Base-by-base conservation (phyloP, 1,140 invertebrate genomes). In the Gryon sp. region DNA sequence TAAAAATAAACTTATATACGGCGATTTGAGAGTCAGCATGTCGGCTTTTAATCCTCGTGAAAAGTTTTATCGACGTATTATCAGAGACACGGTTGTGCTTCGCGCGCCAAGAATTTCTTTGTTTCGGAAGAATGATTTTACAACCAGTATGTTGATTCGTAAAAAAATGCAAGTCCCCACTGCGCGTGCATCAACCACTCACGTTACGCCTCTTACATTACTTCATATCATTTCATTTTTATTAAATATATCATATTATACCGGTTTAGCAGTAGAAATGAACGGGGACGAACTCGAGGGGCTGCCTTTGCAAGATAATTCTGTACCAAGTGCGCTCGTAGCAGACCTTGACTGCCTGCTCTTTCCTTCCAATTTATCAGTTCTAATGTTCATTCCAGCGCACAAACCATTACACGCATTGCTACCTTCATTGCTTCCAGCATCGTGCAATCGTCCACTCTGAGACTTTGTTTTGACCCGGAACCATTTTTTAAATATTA, bases 221-320 rank as follows among this genome's bases (percentile, higher is more conserved):
- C 68, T 78, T 72, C 55, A 77, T 68, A 66, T 50, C 32, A 68
- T 77, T 77, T 50, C 32, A 68, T 77, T 77, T 77, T 77, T 77
- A 77, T 72, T 68, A 77, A 77, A 77, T n/a, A 32, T 72, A 77
- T 72, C 68, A 72, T 66, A 68, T 77, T 66, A 77, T 76, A 77
- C 75, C 75, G 75, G 75, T 77, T 72, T 72, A 40, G 38, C 52
- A 24, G 68, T 65, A 36, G 30, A 72, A 72, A 72, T 40, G 62
- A 60, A 66, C 68, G 60, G 68, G 75, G 62, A 78, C 68, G 75
- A 77, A 78, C 68, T 62, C 68, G 68, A 65, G 65, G n/a, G 52
- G 52, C 34, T 26, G 46, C 45, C 30, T 53, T n/a, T 62, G 36
- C 65, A 55, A 41, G 60, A 68, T 65, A 73, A 57, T 15, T 73